Conservation (phyloP, 2,797 vertebrate genomes). For the Neomorphus geoffroyi region DNA sequence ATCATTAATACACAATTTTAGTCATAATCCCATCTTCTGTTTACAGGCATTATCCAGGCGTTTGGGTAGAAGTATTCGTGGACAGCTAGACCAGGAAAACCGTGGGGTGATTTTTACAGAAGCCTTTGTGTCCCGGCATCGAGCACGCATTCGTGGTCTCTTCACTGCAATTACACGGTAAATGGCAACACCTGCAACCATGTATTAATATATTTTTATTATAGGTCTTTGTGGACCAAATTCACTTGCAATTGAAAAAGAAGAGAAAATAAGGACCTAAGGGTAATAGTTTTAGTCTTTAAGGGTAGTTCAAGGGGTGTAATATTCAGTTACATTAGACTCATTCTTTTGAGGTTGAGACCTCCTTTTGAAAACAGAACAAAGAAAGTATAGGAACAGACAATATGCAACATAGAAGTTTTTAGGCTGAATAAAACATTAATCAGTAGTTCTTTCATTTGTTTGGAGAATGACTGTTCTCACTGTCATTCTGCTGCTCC, state of each 20-base stretch:
- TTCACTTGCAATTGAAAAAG: not conserved
- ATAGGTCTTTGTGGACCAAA: not conserved
- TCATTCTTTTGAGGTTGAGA: not conserved
- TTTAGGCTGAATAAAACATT: not conserved
- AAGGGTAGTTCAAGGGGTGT: not conserved
- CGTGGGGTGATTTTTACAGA: conserved; percentile 92
- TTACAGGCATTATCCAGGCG: conserved; percentile 85
- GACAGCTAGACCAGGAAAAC: conserved; percentile 92
- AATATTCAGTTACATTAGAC: not conserved
- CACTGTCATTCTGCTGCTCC: not conserved
- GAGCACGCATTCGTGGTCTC: conserved; percentile 89
- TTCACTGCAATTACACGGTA: conserved; percentile 94
- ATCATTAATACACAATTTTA: not conserved
- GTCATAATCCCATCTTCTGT: conserved; percentile 14
- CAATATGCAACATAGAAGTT: not conserved
- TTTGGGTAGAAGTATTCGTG: conserved; percentile 87
- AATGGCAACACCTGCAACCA: not conserved
- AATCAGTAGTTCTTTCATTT: not conserved
- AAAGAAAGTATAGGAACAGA: not conserved
- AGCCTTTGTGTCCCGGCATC: conserved; percentile 90
- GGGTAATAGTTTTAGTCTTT: no score
- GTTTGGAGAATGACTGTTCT: not conserved
- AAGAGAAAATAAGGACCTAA: not conserved
- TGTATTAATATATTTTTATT: not conserved
- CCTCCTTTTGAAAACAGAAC: not conserved